Conservation (phyloP, 2,797 vertebrate species). For the Neomorphus geoffroyi region DNA sequence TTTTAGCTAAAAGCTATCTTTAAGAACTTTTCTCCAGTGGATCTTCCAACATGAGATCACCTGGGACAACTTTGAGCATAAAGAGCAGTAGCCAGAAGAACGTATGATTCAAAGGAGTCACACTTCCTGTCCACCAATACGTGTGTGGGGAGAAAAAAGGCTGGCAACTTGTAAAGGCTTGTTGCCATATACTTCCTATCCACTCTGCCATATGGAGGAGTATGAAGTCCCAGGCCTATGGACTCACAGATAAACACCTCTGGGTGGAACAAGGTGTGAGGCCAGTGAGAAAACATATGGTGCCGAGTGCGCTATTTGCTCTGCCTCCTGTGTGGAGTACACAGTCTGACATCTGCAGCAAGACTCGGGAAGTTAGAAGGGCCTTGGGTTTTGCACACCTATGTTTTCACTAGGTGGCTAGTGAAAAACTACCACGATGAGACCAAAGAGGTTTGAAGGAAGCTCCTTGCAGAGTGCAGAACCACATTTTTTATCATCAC, state of each 20-base stretch:
- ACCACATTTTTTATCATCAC: neutral
- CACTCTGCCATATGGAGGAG: neutral
- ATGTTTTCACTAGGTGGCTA: neutral
- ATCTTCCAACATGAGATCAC: neutral
- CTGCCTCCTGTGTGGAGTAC: neutral
- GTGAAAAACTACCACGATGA: neutral
- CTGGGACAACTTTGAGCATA: neutral
- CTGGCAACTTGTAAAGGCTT: neutral
- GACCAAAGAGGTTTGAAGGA: neutral
- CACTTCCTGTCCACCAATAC: neutral
- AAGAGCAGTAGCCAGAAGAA: neutral
- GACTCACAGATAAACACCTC: neutral
- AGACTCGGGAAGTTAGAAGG: neutral
- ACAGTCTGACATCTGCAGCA: neutral
- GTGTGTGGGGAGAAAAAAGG: neutral
- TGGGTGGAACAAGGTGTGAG: neutral
- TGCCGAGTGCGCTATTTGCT: neutral
- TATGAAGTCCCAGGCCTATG: neutral
- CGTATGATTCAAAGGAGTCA: neutral
- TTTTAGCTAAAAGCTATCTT: neutral
- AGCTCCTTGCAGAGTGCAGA: neutral
- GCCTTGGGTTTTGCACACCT: neutral
- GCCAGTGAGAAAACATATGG: neutral
- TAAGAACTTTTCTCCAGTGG: neutral
- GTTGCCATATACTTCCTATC: neutral